A percentile compares a stretch with the other conserved stretches of the same genome.
Evolutionary conservation across 2,113 vertebrate genomes (phyloP).

Genomic region (Myiozetetes cayanensis): DNA sequence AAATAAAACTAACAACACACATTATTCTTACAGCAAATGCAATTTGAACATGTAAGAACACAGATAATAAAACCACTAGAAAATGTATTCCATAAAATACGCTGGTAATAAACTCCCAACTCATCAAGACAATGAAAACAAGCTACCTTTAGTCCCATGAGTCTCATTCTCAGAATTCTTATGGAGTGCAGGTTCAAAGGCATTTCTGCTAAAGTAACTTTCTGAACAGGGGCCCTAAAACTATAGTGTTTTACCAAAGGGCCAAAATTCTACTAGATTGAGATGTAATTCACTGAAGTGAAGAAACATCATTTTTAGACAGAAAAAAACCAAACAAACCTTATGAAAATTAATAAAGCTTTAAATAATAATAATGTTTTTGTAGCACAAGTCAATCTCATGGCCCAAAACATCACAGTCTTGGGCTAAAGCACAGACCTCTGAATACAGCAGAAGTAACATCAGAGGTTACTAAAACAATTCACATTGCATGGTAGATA

Average conservation of each 20-base stretch:
- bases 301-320: neutral
- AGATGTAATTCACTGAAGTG: neutral
- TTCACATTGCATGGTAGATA: neutral
- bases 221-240: neutral
- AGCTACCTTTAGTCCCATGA: neutral
- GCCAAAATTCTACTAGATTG: neutral
- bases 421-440: neutral
- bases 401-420: neutral
- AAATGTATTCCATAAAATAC: neutral
- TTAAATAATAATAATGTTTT: neutral
- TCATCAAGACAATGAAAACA: neutral
- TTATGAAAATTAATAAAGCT: neutral
- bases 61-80: neutral
- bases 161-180: neutral
- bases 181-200: neutral
- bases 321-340: neutral
- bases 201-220: neutral
- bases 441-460: neutral
- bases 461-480: neutral
- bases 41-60: neutral
- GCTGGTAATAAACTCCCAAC: neutral
- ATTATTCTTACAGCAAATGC: neutral
- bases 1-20: neutral
- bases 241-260: neutral
- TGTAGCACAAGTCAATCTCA: neutral